These are phyloP conservation scores for Agrypnia vestita DNA, from an alignment of 1,140 invertebrate species.

Conservation along the genomic window DNA sequence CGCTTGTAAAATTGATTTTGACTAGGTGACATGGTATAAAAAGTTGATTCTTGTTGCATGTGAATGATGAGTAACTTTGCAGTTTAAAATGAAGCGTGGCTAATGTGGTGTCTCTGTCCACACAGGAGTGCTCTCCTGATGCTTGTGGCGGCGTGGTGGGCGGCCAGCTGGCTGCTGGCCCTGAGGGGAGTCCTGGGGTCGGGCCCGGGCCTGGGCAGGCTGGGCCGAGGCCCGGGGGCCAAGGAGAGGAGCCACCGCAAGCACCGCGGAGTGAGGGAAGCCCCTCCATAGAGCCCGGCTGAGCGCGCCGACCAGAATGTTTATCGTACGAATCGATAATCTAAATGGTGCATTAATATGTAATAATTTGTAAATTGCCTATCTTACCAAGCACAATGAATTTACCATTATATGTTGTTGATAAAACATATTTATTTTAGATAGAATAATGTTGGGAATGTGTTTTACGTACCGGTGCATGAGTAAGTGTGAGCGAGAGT, in stretches of 20 bases:
- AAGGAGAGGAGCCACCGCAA: conserved; percentile 64
- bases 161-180: conserved; percentile 66
- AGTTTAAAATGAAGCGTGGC: not conserved
- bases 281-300: conserved; percentile 69
- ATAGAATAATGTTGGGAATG: conserved; percentile 61
- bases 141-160: conserved; percentile 53
- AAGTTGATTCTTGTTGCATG: not conserved
- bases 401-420: conserved; percentile 62
- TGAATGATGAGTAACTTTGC: not conserved
- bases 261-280: conserved; percentile 70
- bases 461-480: conserved; percentile 54
- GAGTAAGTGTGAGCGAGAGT: conserved; percentile 32
- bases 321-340: conserved; percentile 58
- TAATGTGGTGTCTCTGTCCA: conserved; percentile 17
- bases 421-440: conserved; percentile 62
- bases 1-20: too few species aligned
- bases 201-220: conserved; percentile 59
- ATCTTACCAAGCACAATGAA: conserved; percentile 62
- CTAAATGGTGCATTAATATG: conserved; percentile 61
- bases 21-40: too few species aligned
- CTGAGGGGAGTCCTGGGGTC: conserved; percentile 56
- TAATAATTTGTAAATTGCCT: conserved; percentile 62
- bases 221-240: conserved; percentile 52
- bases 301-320: conserved; percentile 61
- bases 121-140: conserved; percentile 53